Conservation (phyloP, 1,140 invertebrate species). For the Reticulitermes speratus region DNA sequence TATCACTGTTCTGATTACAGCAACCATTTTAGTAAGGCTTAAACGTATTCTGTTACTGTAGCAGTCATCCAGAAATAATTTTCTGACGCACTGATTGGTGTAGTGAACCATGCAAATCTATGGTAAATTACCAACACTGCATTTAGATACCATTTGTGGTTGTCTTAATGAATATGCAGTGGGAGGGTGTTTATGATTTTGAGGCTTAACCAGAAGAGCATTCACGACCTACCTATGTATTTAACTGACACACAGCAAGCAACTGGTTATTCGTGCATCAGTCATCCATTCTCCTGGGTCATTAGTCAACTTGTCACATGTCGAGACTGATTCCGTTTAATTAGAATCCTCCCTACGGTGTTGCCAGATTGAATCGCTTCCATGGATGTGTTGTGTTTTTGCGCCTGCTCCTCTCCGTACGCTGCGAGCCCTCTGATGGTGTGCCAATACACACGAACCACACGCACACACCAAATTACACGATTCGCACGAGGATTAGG, state of each 20-base stretch:
- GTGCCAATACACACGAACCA: not conserved
- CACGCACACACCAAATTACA: not conserved
- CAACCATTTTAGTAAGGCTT: not conserved
- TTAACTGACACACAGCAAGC: no score
- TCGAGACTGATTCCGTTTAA: not conserved
- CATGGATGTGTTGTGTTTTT: not conserved
- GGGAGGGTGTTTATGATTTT: not conserved
- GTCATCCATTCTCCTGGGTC: not conserved
- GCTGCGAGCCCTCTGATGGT: no score
- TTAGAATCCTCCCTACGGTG: constrained; percentile 2
- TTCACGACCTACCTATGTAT: not conserved
- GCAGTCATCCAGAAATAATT: not conserved
- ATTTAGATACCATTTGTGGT: not conserved
- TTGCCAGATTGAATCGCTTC: not conserved
- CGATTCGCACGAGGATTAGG: not conserved
- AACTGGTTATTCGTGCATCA: not conserved
- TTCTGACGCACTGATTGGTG: not conserved
- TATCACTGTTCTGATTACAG: not conserved
- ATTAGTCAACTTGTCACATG: constrained; percentile 9
- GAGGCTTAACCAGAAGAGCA: not conserved
- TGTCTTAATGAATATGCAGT: constrained; percentile 15
- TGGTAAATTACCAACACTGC: not conserved
- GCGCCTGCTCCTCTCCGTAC: not conserved
- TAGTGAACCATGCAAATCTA: not conserved
- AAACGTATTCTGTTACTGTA: not conserved